Base-by-base conservation (phyloP, 2,797 vertebrate genomes). In the Florisuga fusca region DNA sequence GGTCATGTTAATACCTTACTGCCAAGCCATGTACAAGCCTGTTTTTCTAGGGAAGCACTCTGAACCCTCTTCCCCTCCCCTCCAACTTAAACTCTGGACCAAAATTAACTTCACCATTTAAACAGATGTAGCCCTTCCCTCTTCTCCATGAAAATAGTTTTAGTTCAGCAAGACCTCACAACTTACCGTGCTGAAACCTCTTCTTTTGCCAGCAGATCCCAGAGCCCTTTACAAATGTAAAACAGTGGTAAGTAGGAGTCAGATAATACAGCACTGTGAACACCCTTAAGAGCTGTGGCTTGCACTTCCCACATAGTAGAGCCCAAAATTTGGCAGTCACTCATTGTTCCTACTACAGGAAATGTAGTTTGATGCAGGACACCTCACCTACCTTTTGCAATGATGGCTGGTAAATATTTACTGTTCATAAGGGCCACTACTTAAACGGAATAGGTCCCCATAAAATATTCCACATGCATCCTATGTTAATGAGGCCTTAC, bases 401-500 rank as follows among this genome's bases (percentile, higher is more conserved):
- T 3, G 8, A 12, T 45, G 22, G 6, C 3, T 69, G 15, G 8
- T 63, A 84, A 88, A 80, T 33, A 48, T 34, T 48, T 84, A 58
- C 23, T 79, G 10, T 38, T 87, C 1, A 1, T 7, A 51, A 31
- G 29, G 69, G 17, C 15, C 19, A n/a, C 18, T 50, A 66, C 57
- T 77, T 38, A 67, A 84, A 82, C 22, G 25, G 46, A 92, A 11
- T 57, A 84, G 58, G 36, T 55, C 12, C 9, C 38, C 33, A n/a
- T 84, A 63, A 87, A 87, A 71, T 90, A 94, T 91, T 93, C 86
- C 26, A 26, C 63, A 82, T 5, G 7, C 55, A 73, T 81, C 31
- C 22, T 58, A n/a, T 68, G 72, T 43, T 96, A 94, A 91, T 63
- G 78, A 63, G 64, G 81, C 46, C 75, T 95, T 87, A 79, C 84